phyloP scores from a whole-genome alignment of 1,140 invertebrate genomes.

The Euglossa dilemma region DNA sequence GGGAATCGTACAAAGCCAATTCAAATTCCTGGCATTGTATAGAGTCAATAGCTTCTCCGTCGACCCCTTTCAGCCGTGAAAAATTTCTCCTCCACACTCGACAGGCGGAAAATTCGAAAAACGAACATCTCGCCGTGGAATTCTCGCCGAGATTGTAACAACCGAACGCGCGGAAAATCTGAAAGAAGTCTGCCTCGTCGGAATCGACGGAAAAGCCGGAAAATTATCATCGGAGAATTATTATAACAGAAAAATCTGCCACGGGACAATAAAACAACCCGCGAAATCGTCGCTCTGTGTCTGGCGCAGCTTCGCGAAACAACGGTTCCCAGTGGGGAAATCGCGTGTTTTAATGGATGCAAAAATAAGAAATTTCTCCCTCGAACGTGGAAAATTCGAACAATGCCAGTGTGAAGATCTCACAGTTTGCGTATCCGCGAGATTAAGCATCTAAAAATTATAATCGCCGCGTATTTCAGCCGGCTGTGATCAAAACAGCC shows the following conservation, averaged over 20 bases:
- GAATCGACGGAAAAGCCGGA: too few relatives aligned
- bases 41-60: not conserved
- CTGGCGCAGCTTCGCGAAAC: not conserved
- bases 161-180: not conserved
- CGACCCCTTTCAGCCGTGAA: not conserved
- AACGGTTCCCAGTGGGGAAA: not conserved
- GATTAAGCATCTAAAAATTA: slow-evolving; percentile 1
- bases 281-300: not conserved
- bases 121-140: not conserved
- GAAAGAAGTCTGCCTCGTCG: too few relatives aligned
- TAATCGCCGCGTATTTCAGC: not conserved
- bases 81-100: not conserved
- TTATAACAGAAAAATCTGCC: too few relatives aligned
- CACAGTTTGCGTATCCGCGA: not conserved
- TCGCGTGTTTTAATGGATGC: not conserved
- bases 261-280: not conserved
- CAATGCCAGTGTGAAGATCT: not conserved
- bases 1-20: not conserved
- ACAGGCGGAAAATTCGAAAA: not conserved
- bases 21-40: not conserved
- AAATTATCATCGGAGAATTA: too few relatives aligned
- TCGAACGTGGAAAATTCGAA: not conserved
- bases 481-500: too few relatives aligned
- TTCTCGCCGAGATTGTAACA: too few relatives aligned
- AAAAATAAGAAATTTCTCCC: not conserved